Evolutionary conservation across 2,888 invertebrate species (phyloP).

Genomic region (Tipula unca): DNA sequence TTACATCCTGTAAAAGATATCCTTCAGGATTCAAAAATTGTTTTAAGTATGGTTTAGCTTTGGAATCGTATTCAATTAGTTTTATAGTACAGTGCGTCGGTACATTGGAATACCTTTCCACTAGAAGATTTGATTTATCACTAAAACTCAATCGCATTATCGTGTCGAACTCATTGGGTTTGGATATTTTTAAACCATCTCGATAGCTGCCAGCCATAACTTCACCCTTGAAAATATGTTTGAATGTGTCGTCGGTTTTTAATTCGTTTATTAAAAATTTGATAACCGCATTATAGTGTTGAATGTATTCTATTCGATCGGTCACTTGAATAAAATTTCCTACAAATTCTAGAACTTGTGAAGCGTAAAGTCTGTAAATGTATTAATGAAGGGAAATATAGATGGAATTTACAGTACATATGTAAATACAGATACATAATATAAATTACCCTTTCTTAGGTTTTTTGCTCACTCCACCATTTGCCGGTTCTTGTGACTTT

Average conservation of each 20-base stretch:
- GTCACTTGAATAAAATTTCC: neutral
- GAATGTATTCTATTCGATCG: neutral
- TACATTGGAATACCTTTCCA: neutral
- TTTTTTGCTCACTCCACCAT: neutral
- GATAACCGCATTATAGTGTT: neutral
- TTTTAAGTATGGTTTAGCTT: neutral
- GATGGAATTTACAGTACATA: neutral
- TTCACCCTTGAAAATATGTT: neutral
- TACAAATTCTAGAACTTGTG: neutral
- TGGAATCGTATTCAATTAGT: neutral
- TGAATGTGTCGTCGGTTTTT: neutral
- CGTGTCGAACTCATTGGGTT: constrained; percentile 1
- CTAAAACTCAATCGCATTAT: neutral
- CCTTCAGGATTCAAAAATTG: neutral
- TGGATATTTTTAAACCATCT: neutral
- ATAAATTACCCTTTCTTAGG: neutral
- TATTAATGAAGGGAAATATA: neutral
- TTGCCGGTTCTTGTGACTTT: neutral
- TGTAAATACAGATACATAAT: no score
- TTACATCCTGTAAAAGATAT: neutral
- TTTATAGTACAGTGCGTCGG: neutral
- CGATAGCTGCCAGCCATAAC: neutral
- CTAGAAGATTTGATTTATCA: neutral
- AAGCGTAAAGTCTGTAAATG: neutral
- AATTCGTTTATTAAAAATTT: neutral